These are phyloP conservation scores for Nasonovia ribisnigri DNA, from an alignment of 2,888 invertebrate genomes.

Conservation along the genomic window DNA sequence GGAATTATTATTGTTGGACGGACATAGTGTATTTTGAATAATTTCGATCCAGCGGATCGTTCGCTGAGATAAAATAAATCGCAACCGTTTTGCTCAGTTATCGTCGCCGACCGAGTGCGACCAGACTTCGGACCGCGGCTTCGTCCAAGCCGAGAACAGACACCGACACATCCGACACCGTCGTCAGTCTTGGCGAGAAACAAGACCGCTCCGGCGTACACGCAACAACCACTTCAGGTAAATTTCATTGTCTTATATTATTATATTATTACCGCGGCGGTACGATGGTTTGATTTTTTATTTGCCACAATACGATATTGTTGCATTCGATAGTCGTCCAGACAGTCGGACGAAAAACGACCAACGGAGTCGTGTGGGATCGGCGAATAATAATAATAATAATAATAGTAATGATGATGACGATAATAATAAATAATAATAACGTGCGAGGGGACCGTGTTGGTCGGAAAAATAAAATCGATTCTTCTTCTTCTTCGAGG, in stretches of 20 bases:
- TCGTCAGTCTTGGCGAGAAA: background rate
- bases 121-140: background rate
- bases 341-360: background rate
- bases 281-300: background rate
- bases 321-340: background rate
- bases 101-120: background rate
- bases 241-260: too few species aligned
- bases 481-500: slow-evolving; percentile 55
- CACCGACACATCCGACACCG: too few species aligned
- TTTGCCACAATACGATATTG: background rate
- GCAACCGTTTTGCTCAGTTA: background rate
- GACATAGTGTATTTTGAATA: background rate
- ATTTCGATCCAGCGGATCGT: background rate
- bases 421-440: background rate
- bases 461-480: slow-evolving; percentile 45
- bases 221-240: background rate
- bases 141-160: too few species aligned
- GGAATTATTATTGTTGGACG: slow-evolving; percentile 17
- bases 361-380: background rate
- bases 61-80: background rate
- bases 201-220: background rate
- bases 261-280: too few species aligned
- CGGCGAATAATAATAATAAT: background rate
- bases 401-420: background rate
- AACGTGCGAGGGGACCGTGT: background rate